Conservation (phyloP, 2,888 invertebrate species). For the Drymonia ruficornis region DNA sequence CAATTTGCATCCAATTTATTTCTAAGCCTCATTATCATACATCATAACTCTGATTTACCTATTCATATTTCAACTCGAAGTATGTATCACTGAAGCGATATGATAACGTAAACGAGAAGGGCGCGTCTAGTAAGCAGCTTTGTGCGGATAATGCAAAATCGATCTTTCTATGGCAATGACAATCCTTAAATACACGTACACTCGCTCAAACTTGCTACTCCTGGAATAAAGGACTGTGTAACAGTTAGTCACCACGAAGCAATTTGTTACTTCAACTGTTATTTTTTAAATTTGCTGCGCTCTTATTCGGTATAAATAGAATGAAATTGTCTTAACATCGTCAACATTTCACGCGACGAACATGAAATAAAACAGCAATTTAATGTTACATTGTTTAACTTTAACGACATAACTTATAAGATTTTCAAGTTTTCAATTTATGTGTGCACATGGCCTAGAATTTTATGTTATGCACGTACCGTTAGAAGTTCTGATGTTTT, state of each 20-base stretch:
- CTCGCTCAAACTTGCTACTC: constrained; percentile 42
- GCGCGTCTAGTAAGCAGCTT: constrained; percentile 54
- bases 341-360: neutral
- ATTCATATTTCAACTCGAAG: constrained; percentile 77
- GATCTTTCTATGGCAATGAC: constrained; percentile 56
- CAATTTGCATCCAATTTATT: constrained; percentile 47
- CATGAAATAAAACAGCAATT: neutral
- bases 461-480: neutral
- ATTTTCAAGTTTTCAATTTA: neutral
- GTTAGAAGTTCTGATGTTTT: neutral
- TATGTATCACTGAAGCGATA: constrained; percentile 71
- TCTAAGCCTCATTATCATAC: constrained; percentile 62
- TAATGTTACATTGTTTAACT: constrained; percentile 1
- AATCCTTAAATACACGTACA: constrained; percentile 52
- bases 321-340: neutral
- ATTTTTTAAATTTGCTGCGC: neutral
- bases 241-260: neutral
- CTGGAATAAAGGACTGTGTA: neutral
- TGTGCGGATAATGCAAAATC: constrained; percentile 55
- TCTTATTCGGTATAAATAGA: neutral
- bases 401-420: neutral
- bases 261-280: neutral
- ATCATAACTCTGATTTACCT: constrained; percentile 69
- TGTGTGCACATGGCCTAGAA: neutral
- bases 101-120: constrained; percentile 73